phyloP scores from a whole-genome alignment of 53 echinoderm and acorn worm genomes.

The Mesocentrotus franciscanus region DNA sequence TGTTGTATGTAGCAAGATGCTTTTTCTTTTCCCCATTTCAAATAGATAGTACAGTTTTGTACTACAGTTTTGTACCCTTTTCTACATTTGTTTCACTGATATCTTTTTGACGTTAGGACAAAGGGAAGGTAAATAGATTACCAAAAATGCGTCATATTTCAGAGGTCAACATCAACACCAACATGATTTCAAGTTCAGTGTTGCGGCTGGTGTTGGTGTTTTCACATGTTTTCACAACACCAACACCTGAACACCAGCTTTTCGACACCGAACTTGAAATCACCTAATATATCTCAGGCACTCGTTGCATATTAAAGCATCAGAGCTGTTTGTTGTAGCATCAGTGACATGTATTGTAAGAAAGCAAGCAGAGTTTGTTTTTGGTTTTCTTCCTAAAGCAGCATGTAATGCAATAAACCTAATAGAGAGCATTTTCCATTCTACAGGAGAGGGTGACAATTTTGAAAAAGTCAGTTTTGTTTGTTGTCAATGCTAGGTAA shows the following conservation, averaged over 20 bases:
- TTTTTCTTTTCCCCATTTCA: background rate
- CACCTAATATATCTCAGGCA: too few relatives aligned
- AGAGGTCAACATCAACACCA: too few relatives aligned
- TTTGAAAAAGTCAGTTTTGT: slow-evolving; percentile 27
- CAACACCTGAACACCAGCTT: too few relatives aligned
- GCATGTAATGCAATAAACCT: background rate
- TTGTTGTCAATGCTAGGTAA: slow-evolving; percentile 39
- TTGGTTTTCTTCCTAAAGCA: background rate
- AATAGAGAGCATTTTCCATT: background rate
- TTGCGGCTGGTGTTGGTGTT: too few relatives aligned
- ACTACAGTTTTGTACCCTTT: background rate
- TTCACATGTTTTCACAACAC: too few relatives aligned
- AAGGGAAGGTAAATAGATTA: background rate
- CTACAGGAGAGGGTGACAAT: background rate
- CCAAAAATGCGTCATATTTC: too few relatives aligned
- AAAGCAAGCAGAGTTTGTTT: background rate
- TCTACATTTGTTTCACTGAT: background rate
- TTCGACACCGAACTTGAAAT: too few relatives aligned
- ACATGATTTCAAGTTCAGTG: too few relatives aligned
- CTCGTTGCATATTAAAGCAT: too few relatives aligned
- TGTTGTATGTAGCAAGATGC: background rate
- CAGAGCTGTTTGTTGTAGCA: too few relatives aligned
- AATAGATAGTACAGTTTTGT: background rate
- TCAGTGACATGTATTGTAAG: background rate
- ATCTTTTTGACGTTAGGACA: background rate